Base-by-base conservation (phyloP, 2,113 vertebrate genomes). In the Scartelaos histophorus region DNA sequence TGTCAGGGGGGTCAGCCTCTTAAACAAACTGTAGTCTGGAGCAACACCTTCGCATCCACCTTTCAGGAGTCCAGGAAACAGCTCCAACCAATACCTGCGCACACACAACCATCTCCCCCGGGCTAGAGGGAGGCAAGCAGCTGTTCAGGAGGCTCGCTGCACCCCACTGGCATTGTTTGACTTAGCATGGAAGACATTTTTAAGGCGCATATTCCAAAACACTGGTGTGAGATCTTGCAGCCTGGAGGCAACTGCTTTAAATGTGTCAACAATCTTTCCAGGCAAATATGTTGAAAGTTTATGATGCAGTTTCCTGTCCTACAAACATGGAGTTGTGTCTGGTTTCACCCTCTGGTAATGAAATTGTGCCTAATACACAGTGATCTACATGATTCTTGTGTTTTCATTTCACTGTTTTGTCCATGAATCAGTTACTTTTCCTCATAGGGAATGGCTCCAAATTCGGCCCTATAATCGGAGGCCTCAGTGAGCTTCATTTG, bases 11-110 rank as follows among this genome's bases (percentile, higher is more conserved):
- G 38, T 45, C 38, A 38, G 34, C 35, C 60, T 24, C 11, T 46
- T 66, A 24, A 66, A 21, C 65, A 66, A 47, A 66, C 21, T n/a
- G 43, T 35, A 54, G 34, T 64, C 64, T 61, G 62, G 38, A 45
- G 54, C 43, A 10, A 9, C 24, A 72, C 56, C 46, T 34, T 73
- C 54, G 19, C 22, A 69, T 64, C 29, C 13, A 62, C 47, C 13
- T 35, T 47, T 68, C 25, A 61, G 19, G 69, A 67, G 25, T 45
- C 58, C 0, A 46, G 47, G 47, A 65, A 43, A 16, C 46, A 45
- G 17, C 38, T 66, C 35, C 2, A 13, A n/a, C 38, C 11, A 17
- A 5, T 58, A 16, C 17, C 25, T 67, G 16, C 13, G 19, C 46
- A 43, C 6, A 13, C 1, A 34, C 29, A 34, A 10, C 56, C 22